phyloP scores from a whole-genome alignment of 2,113 vertebrate species.

The Prionailurus bengalensis region DNA sequence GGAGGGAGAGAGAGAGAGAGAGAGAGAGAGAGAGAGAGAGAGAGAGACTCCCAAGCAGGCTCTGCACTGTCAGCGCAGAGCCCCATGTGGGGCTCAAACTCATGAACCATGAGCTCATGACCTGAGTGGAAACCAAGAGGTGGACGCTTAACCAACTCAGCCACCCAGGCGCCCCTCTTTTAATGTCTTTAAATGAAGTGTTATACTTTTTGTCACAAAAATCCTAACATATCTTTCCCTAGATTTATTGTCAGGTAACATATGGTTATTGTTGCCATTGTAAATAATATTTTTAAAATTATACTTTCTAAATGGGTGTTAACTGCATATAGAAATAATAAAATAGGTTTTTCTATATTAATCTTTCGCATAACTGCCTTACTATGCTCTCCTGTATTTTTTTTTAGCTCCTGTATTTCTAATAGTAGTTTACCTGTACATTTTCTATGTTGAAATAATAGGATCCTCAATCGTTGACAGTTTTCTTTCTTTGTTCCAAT shows the following conservation, averaged over 20 bases:
- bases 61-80: too few relatives aligned
- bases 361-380: not conserved
- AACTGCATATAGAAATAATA: not conserved
- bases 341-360: not conserved
- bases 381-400: not conserved
- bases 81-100: too few relatives aligned
- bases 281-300: conserved; percentile 2
- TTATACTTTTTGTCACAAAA: not conserved
- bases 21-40: too few relatives aligned
- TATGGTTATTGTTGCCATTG: not conserved
- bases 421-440: not conserved
- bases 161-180: too few relatives aligned
- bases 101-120: too few relatives aligned
- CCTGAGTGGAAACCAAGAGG: too few relatives aligned
- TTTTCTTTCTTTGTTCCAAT: conserved; percentile 3
- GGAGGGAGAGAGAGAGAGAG: too few relatives aligned
- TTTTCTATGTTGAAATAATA: conserved; percentile 22
- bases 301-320: not conserved
- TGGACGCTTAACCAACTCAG: too few relatives aligned
- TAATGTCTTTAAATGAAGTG: not conserved
- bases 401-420: not conserved
- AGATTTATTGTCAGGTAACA: not conserved
- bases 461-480: not conserved
- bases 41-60: too few relatives aligned
- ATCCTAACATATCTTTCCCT: not conserved